phyloP scores from a whole-genome alignment of 2,888 invertebrate species.

The Drosophila anceps region DNA sequence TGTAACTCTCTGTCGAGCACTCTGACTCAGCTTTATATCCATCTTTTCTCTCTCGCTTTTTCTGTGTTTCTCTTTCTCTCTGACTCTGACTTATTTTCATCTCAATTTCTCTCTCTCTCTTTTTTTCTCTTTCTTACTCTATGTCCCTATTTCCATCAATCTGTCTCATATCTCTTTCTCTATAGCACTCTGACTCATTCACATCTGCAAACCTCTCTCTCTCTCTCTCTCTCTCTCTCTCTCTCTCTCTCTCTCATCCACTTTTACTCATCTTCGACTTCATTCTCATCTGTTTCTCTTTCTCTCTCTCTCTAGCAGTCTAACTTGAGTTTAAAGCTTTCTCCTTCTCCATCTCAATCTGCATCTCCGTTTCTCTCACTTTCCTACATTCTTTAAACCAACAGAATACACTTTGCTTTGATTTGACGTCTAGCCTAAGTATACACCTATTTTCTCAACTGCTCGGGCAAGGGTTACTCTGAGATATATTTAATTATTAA shows the following conservation, averaged over 20 bases:
- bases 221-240: neutral
- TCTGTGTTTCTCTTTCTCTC: neutral
- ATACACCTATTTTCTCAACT: neutral
- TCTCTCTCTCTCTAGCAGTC: neutral
- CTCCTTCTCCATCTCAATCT: neutral
- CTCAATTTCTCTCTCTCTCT: neutral
- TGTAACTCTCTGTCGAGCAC: too few species aligned
- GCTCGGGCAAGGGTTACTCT: neutral
- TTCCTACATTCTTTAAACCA: neutral
- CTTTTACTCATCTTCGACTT: too few species aligned
- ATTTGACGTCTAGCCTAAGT: conserved; percentile 1
- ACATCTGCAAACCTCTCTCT: neutral
- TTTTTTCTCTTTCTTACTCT: too few species aligned
- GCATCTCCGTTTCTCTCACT: too few species aligned
- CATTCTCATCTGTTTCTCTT: too few species aligned
- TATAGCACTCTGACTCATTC: neutral
- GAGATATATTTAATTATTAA: neutral
- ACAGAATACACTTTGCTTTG: neutral
- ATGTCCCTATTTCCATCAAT: too few species aligned
- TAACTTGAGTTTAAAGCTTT: neutral
- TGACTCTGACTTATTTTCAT: too few species aligned
- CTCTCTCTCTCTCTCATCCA: neutral
- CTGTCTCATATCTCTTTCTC: too few species aligned
- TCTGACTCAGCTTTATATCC: too few species aligned
- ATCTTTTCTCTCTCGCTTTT: neutral